Evolutionary conservation across 2,797 vertebrate species (phyloP), one percentile per base, ranked within the genome.

Genomic region (Fistularia commersonii): DNA sequence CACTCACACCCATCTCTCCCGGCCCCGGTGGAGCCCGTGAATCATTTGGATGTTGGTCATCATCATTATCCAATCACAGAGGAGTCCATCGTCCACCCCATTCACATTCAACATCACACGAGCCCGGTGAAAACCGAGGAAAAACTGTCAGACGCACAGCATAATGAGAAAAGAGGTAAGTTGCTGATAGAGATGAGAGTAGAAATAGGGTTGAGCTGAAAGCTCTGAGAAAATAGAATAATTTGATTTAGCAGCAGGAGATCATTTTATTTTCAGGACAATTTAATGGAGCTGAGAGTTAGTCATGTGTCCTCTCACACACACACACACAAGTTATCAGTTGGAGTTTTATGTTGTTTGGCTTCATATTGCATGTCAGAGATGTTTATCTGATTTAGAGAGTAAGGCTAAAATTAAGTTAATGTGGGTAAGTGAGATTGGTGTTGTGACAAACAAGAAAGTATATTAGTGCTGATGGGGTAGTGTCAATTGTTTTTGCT

Each of bases 121-220:
- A 66, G 48, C 41, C 48, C 8, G 6, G 41, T 52, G 1, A 37
- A 70, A 58, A 58, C 45, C 35, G 62, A 57, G 37, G 54, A 48
- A 13, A 67, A 64, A 37, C 63, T 51, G 36, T 69, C 59, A 47
- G 65, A 71, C 61, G 12, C 47, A 2, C 48, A 13, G 39, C 64
- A 50, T 7, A 64, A 55, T 12, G 63, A 76, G 41, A 52, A n/a
- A 32, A 61, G 54, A 78, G 86, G 81, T 81, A 78, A 82, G 76
- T 15, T 62, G 12, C 45, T 63, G 62, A 37, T 50, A 11, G 36
- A 78, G 59, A 66, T 45, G 61, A 57, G 45, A 58, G 54, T 65
- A 67, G 68, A 68, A 51, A 33, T 35, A 63, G 45, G 51, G 41
- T 45, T 59, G 40, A 57, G 36, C 41, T 11, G 32, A 2, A 7